Base-by-base conservation (phyloP, 2,888 invertebrate genomes). In the Hofmannophila pseudospretella region DNA sequence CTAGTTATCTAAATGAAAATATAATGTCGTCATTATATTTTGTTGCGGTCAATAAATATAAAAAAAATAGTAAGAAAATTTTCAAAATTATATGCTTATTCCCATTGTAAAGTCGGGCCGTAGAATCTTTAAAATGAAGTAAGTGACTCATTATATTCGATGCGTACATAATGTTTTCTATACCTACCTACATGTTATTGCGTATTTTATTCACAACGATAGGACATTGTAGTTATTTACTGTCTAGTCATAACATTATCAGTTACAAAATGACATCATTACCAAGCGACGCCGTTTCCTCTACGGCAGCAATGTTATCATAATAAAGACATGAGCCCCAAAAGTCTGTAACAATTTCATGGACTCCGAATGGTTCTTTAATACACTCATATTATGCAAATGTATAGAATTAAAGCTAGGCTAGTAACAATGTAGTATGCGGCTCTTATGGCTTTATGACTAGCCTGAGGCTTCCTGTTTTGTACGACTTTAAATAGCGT, bases 241-340 rank as follows among this genome's bases (percentile, higher is more conserved):
- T 44, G 52, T 52, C 49, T 58, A 58, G 52, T 57, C 58, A 55
- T 49, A 53, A 50, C 55, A 61, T 62, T 67, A 68, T 64, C 64
- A 54, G 56, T 54, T 40, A 49, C 59, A 47, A 58, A 63, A 66
- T 63, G 67, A 61, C 64, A 56, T 67, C 66, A 66, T 69, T 66
- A 63, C 45, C 49, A 46, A 49, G 45, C 47, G 50, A 45, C 47
- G 47, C 38, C 52, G 50, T 60, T 67, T 67, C 63, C 65, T 64
- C 49, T 42, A 48, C 42, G 45, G 47, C 45, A 47, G 48, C 47
- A 38, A 49, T 61, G 52, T 60, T 60, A 58, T 59, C 57, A 49
- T 51, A 59, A 54, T 49, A 57, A 52, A 58, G 54, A 47, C 51
- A 48, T 47, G 51, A 49, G 58, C 56, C 56, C 49, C 47, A 52